These are phyloP conservation scores for Graptemys geographica DNA, from an alignment of 2,797 vertebrate genomes.

Conservation along the genomic window DNA sequence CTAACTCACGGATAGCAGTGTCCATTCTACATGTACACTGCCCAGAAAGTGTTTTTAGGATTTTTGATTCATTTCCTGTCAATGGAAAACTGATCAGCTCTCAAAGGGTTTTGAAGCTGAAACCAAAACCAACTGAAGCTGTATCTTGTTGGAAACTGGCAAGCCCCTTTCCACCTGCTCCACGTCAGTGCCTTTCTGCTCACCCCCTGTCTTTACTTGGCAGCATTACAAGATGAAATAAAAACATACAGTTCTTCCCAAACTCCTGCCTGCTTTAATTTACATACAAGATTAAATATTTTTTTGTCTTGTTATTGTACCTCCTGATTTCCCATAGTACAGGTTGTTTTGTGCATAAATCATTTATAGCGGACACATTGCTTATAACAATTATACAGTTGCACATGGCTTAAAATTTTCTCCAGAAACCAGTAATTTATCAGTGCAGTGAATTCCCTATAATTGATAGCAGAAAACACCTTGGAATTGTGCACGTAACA, in stretches of 20 bases:
- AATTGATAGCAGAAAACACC: conserved; percentile 54
- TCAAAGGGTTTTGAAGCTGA: conserved; percentile 59
- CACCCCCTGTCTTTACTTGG: conserved; percentile 63
- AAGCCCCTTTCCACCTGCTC: conserved; percentile 56
- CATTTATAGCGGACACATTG: conserved; percentile 47
- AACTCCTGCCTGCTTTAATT: conserved; percentile 70
- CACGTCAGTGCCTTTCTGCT: conserved; percentile 63
- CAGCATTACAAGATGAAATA: conserved; percentile 63
- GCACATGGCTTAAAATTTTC: conserved; percentile 64
- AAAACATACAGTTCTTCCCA: conserved; percentile 63
- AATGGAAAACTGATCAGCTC: conserved; percentile 62
- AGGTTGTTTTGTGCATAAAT: conserved; percentile 61
- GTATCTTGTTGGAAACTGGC: conserved; percentile 44
- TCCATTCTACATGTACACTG: conserved; percentile 25
- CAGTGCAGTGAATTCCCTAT: conserved; percentile 33
- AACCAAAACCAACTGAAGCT: conserved; percentile 43
- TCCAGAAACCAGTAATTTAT: conserved; percentile 47
- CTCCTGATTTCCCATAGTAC: conserved; percentile 40
- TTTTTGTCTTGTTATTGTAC: conserved; percentile 66
- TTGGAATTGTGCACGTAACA: conserved; percentile 43
- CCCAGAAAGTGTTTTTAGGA: conserved; percentile 47
- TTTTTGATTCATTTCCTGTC: conserved; percentile 61
- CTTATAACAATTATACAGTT: conserved; percentile 19
- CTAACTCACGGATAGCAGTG: not conserved
- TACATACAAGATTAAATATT: conserved; percentile 66